These are phyloP conservation scores for Aselliscus stoliczkanus DNA, from an alignment of 2,797 vertebrate species.

Conservation along the genomic window DNA sequence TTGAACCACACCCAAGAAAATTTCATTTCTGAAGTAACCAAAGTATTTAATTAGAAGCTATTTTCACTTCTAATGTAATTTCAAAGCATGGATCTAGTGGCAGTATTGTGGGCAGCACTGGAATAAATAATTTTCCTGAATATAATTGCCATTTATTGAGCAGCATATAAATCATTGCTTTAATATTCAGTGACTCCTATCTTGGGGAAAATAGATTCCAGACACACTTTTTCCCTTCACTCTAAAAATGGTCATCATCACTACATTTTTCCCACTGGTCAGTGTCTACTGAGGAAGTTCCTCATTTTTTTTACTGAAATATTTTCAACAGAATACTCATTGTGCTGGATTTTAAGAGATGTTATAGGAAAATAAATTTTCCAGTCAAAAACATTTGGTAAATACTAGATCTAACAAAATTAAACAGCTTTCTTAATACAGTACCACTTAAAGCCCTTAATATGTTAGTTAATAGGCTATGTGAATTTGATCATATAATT, in stretches of 20 bases:
- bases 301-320: not conserved
- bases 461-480: not conserved
- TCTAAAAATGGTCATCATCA: not conserved
- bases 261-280: not conserved
- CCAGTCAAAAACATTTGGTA: not conserved
- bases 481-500: not conserved
- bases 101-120: not conserved
- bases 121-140: not conserved
- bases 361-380: not conserved
- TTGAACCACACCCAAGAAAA: not conserved
- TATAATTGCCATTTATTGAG: not conserved
- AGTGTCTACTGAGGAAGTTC: not conserved
- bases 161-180: not conserved
- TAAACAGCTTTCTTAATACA: not conserved
- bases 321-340: not conserved
- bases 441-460: not conserved
- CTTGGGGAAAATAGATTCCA: not conserved
- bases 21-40: not conserved
- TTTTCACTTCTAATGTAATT: not conserved
- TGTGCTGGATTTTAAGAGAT: slow-evolving; percentile 6
- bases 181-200: not conserved
- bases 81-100: not conserved
- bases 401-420: not conserved
- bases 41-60: not conserved
- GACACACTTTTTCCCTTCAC: not conserved